Evolutionary conservation across 1,140 invertebrate genomes (phyloP).

Genomic region (Oedothorax gibbosus): DNA sequence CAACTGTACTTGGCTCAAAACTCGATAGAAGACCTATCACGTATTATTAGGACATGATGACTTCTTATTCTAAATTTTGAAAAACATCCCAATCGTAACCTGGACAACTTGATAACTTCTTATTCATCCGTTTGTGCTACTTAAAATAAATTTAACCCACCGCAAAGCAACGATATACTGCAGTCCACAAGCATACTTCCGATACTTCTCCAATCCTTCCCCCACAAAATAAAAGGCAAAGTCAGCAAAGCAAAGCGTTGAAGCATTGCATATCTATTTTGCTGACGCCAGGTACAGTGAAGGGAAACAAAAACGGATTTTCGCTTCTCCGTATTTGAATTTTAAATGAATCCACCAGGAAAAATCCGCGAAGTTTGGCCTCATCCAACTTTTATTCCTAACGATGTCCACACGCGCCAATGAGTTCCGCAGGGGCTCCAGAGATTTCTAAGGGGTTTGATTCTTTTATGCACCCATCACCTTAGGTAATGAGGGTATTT

Average conservation of each 20-base stretch:
- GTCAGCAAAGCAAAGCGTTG: neutral
- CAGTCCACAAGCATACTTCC: neutral
- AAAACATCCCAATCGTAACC: no score
- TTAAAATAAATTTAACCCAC: no score
- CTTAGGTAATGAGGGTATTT: conserved; percentile 37
- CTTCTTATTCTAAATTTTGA: no score
- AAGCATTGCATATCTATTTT: neutral
- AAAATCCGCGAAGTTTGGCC: neutral
- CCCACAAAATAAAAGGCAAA: neutral
- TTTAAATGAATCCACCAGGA: conserved; percentile 33
- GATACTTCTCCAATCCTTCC: neutral
- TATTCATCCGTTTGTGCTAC: no score
- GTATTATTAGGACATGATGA: no score
- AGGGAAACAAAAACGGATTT: conserved; percentile 38
- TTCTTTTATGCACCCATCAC: neutral
- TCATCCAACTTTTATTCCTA: conserved; percentile 30
- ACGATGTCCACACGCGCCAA: conserved; percentile 17
- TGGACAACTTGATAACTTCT: no score
- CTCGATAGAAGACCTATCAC: no score
- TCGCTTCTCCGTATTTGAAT: conserved; percentile 25
- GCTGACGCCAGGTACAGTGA: conserved; percentile 9
- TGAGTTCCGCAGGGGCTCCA: neutral
- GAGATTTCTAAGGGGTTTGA: conserved; percentile 7
- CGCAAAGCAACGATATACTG: no score
- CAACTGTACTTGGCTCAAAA: no score